These are phyloP conservation scores for Diadophis punctatus DNA, from an alignment of 2,113 vertebrate genomes.

Conservation along the genomic window DNA sequence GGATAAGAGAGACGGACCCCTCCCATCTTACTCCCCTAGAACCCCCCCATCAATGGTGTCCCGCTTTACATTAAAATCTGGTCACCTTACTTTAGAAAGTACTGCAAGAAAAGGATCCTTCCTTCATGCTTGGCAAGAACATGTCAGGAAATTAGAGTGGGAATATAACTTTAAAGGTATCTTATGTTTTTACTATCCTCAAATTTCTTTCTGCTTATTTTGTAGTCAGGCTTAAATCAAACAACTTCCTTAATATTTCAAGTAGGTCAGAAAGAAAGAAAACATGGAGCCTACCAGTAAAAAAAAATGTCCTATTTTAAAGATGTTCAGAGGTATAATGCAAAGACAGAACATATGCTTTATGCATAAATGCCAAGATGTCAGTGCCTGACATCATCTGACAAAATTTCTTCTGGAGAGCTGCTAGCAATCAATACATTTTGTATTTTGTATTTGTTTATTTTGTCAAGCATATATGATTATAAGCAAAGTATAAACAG, in stretches of 20 bases:
- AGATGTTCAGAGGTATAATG: not conserved
- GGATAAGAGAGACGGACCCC: no score
- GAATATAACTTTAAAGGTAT: not conserved
- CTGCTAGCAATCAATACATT: not conserved
- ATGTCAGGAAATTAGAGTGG: not conserved
- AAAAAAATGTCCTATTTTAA: not conserved
- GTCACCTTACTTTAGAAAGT: not conserved
- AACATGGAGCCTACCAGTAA: not conserved
- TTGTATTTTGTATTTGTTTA: no score
- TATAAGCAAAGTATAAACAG: no score
- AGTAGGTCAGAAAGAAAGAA: not conserved
- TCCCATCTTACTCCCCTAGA: no score
- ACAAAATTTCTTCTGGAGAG: not conserved
- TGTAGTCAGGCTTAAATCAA: not conserved
- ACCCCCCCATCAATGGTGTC: no score
- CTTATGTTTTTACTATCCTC: not conserved
- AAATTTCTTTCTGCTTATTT: not conserved
- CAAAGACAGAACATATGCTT: not conserved
- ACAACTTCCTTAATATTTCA: not conserved
- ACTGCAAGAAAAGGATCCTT: not conserved
- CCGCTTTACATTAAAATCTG: no score
- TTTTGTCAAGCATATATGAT: no score
- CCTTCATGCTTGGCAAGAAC: not conserved
- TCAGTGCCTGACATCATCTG: not conserved
- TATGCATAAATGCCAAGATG: not conserved